Conservation (phyloP, 1,140 invertebrate species). For the Lordiphosa mommai region DNA sequence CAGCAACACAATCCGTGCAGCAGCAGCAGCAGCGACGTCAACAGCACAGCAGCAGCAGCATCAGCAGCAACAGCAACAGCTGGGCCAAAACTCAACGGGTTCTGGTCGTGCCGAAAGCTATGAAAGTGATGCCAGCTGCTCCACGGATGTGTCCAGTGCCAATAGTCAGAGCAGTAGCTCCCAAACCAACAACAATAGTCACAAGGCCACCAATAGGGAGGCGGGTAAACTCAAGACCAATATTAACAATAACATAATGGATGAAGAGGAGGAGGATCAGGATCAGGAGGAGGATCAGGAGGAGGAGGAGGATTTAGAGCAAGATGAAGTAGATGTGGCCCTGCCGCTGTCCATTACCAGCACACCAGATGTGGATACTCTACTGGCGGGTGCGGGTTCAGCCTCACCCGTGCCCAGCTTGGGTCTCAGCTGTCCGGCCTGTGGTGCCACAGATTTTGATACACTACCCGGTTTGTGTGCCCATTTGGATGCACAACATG, state of each 20-base stretch:
- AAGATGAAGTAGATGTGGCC: conserved; percentile 23
- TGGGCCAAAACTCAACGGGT: conserved; percentile 21
- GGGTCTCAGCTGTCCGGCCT: conserved; percentile 81
- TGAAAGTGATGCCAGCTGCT: conserved; percentile 78
- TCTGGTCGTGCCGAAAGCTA: conserved; percentile 58
- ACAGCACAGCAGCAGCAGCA: conserved; percentile 78
- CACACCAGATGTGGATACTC: conserved; percentile 54
- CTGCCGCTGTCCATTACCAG: conserved; percentile 39
- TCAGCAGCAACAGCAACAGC: conserved; percentile 69
- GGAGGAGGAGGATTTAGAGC: conserved; percentile 1
- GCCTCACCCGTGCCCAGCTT: conserved; percentile 16
- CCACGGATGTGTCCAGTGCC: conserved; percentile 70
- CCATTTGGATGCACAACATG: conserved; percentile 87
- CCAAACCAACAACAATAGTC: conserved; percentile 28
- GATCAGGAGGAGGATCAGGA: conserved; percentile 9
- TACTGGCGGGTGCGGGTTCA: conserved; percentile 37
- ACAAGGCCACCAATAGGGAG: conserved; percentile 28
- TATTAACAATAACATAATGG: conserved; percentile 61
- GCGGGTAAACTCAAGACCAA: conserved; percentile 39
- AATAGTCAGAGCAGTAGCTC: conserved; percentile 36
- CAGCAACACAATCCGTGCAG: conserved; percentile 36
- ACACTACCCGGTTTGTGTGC: conserved; percentile 83
- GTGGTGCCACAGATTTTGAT: conserved; percentile 83
- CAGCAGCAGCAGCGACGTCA: conserved; percentile 17
- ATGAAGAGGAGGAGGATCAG: background rate